Conservation (phyloP, 2,113 vertebrate species). For the Calidris pygmaea region DNA sequence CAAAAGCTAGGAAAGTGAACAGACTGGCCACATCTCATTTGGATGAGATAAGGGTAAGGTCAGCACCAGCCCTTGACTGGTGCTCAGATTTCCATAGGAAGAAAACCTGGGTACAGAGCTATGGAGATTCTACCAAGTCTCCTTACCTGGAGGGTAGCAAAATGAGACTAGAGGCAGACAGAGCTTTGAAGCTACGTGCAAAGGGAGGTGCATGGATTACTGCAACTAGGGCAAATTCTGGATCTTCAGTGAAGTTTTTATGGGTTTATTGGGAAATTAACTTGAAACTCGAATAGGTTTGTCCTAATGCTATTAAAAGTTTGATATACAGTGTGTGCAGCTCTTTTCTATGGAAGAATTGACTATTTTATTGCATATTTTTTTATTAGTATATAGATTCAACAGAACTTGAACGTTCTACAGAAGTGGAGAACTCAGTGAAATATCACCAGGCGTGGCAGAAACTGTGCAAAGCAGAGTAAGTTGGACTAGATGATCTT, state of each 20-base stretch:
- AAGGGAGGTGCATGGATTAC: neutral
- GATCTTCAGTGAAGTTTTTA: neutral
- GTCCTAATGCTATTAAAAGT: neutral
- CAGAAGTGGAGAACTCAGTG: slow-evolving; percentile 74
- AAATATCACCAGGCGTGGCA: slow-evolving; percentile 82
- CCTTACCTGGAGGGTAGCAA: neutral
- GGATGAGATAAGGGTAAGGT: neutral
- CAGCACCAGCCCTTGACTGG: neutral
- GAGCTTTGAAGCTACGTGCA: neutral
- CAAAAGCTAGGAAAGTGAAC: neutral
- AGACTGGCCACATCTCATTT: neutral
- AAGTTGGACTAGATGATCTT: no score
- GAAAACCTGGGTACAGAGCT: neutral
- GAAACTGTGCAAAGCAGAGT: slow-evolving; percentile 82
- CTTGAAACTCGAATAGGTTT: neutral
- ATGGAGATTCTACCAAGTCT: neutral
- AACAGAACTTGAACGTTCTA: slow-evolving; percentile 73
- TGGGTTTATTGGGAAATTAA: neutral
- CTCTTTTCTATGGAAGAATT: neutral
- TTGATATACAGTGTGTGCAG: neutral
- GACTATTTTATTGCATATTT: neutral
- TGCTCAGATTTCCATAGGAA: neutral
- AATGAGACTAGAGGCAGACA: neutral
- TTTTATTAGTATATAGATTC: slow-evolving; percentile 80
- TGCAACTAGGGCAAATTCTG: neutral